Base-by-base conservation (phyloP, 2,113 vertebrate genomes). In the Anolis carolinensis region DNA sequence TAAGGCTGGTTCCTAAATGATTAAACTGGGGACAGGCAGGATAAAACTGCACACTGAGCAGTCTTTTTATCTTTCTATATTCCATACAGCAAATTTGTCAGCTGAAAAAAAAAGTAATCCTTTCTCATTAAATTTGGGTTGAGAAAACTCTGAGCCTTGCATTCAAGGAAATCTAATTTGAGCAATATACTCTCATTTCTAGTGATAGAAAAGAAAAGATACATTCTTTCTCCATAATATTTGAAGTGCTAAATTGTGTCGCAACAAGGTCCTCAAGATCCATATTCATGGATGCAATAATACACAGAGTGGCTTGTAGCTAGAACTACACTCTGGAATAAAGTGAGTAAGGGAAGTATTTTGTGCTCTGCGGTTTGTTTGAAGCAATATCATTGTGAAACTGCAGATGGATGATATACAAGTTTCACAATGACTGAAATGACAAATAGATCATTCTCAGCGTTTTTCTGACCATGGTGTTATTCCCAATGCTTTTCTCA, bases 31-130 rank as follows among this genome's bases (percentile, higher is more conserved):
- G 67, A 81, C 10, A 65, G 20, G 27, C 5, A 55, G 71, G 70
- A 87, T 2, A 80, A 80, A 16, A 65, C 70, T 89, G 1, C 86
- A 48, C 77, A 85, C 67, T 23, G 30, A 79, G 50, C 50, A 79
- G 67, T 83, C 52, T 83, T 83, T 87, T 87, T 83, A 87, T 83
- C 67, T 83, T 36, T 72, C 73, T 44, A 21, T 16, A 71, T 87
- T 82, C 27, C 32, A 77, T 82, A 79, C 67, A 50, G 74, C 83
- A 52, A 48, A 87, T 78, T 63, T 87, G 74, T 83, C 74, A 78
- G 74, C 30, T 78, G 21, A 39, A 82, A 76, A 81, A n/a, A 86
- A 85, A 71, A 77, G 82, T 8, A 82, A 25, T 8, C 30, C 39
- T 18, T 82, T 55, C 72, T 87, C 73, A 87, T 87, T 87, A 82